A percentile compares a stretch with the other conserved stretches of the same genome.
These are phyloP conservation scores for Drosophila histrio DNA, from an alignment of 2,888 invertebrate species.

Conservation along the genomic window DNA sequence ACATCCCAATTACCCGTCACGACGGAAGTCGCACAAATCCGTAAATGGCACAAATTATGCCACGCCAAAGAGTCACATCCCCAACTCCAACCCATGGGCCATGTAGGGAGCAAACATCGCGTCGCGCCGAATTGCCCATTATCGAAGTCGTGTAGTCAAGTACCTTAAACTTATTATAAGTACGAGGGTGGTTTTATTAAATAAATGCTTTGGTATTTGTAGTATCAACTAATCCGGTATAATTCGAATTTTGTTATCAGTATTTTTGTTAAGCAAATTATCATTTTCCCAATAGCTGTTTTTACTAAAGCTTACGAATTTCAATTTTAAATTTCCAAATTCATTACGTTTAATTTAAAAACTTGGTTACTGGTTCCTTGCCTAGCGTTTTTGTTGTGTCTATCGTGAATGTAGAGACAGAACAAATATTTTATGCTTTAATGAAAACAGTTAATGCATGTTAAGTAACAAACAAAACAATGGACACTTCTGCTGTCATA, in stretches of 20 bases:
- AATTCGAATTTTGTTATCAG: conserved; percentile 23
- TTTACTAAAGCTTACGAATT: background rate
- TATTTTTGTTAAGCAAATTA: background rate
- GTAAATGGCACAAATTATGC: conserved; percentile 70
- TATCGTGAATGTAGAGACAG: conserved; percentile 19
- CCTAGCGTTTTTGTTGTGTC: background rate
- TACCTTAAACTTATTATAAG: conserved; percentile 2
- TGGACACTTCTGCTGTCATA: conserved; percentile 52
- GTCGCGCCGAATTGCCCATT: conserved; percentile 56
- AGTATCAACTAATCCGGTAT: background rate
- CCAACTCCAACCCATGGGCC: conserved; percentile 29
- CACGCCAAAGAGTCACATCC: conserved; percentile 29
- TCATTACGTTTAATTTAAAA: too few relatives aligned
- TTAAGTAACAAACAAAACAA: conserved; percentile 77
- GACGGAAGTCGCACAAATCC: conserved; percentile 72
- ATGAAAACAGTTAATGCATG: conserved; percentile 78
- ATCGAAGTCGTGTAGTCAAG: conserved; percentile 31
- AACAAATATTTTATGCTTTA: conserved; percentile 73
- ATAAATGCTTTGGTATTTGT: conserved; percentile 1
- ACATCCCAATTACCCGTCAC: conserved; percentile 35
- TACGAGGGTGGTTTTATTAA: conserved; percentile 1
- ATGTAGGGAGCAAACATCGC: conserved; percentile 37
- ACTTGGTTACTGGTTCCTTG: background rate
- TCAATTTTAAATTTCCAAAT: background rate
- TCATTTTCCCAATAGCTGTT: background rate